Evolutionary conservation across 2,113 vertebrate genomes (phyloP).

Genomic region (Scytalopus superciliaris): DNA sequence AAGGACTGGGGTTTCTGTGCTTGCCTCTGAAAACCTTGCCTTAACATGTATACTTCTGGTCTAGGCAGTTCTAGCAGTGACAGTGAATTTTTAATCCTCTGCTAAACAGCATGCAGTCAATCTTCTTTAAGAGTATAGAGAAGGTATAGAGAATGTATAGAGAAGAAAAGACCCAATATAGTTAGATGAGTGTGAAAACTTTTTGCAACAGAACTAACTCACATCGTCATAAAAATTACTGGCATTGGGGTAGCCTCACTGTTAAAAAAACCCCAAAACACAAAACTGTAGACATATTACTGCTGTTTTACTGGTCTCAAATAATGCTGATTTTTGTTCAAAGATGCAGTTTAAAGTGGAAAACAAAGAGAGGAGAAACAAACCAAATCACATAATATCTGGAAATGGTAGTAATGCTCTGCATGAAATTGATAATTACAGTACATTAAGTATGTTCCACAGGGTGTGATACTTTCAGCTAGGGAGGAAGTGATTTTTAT

Average conservation of each 20-base stretch:
- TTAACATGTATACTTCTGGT: not conserved
- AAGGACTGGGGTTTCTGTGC: not conserved
- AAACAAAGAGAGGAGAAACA: not conserved
- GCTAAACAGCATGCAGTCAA: slow-evolving; percentile 3
- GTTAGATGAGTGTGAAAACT: not conserved
- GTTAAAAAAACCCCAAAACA: not conserved
- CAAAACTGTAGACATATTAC: not conserved
- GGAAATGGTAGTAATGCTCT: not conserved
- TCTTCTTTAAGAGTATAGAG: not conserved
- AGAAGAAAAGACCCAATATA: not conserved
- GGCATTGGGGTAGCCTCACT: not conserved
- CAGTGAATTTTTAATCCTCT: slow-evolving; percentile 42
- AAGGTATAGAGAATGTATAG: not conserved
- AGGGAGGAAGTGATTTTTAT: not conserved
- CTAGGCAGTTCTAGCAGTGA: not conserved
- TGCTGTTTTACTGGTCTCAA: not conserved
- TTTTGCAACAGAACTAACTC: not conserved
- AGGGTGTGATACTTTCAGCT: not conserved
- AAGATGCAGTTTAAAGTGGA: not conserved
- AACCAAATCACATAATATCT: not conserved
- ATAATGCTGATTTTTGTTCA: not conserved
- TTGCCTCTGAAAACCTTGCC: not conserved
- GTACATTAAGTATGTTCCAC: not conserved
- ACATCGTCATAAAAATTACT: not conserved
- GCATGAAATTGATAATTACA: not conserved